These are phyloP conservation scores for Rhinella marina DNA, from an alignment of 2,797 vertebrate species.

Conservation along the genomic window DNA sequence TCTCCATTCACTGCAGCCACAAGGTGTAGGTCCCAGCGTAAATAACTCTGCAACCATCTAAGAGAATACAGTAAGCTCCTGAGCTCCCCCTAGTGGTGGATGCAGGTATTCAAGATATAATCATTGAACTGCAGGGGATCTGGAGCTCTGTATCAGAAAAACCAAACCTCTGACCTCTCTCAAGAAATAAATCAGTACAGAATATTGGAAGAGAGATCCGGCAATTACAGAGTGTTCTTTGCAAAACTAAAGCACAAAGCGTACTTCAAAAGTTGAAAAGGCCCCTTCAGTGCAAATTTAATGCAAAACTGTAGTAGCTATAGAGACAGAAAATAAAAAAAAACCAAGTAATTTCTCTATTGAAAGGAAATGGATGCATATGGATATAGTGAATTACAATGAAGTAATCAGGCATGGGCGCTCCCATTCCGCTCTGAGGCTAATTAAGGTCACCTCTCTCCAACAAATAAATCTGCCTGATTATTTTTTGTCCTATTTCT, in stretches of 20 bases:
- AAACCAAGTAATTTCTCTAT: background rate
- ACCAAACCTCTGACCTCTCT: background rate
- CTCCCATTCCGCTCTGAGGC: background rate
- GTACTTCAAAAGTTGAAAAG: background rate
- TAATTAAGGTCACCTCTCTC: conserved; percentile 45
- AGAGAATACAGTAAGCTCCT: too few species aligned
- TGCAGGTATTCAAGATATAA: background rate
- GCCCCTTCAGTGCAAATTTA: background rate
- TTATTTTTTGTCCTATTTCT: conserved; percentile 6
- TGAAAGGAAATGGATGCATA: background rate
- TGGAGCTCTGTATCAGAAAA: background rate
- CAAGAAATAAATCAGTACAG: background rate
- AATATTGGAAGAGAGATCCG: background rate
- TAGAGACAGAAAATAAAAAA: background rate
- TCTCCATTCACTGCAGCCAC: too few species aligned
- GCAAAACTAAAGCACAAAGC: background rate
- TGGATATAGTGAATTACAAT: conserved; percentile 41
- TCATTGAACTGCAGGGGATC: background rate
- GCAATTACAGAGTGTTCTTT: background rate
- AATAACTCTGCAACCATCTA: too few species aligned
- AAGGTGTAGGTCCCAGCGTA: too few species aligned
- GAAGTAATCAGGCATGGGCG: conserved; percentile 22
- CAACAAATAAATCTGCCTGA: conserved; percentile 22
- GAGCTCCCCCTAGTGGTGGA: background rate
- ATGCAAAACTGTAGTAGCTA: background rate